These are phyloP conservation scores for Tragelaphus scriptus DNA, from an alignment of 2,113 vertebrate species.

Conservation along the genomic window DNA sequence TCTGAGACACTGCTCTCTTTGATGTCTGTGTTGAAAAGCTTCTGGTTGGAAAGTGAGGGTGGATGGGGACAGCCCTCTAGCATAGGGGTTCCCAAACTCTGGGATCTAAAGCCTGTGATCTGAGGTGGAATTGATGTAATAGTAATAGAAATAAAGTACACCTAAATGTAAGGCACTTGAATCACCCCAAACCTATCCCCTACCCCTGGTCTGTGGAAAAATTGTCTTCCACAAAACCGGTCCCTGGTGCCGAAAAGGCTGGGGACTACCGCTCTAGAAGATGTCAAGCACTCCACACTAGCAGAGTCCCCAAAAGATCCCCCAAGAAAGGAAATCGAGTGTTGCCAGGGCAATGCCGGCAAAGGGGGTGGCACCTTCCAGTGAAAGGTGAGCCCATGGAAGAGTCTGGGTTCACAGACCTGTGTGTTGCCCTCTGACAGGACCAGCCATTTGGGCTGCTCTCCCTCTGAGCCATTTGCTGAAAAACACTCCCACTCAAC, in stretches of 20 bases:
- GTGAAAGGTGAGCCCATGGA: conserved; percentile 59
- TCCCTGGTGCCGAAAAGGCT: background rate
- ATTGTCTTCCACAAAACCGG: background rate
- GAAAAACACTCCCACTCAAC: conserved; percentile 43
- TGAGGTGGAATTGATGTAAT: background rate
- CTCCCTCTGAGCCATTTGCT: background rate
- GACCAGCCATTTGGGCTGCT: conserved; percentile 62
- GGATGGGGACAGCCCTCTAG: conserved; percentile 15
- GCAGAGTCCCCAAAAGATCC: conserved; percentile 64
- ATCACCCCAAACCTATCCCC: background rate
- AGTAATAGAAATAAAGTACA: background rate
- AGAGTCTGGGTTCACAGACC: conserved; percentile 55
- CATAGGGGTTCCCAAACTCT: background rate
- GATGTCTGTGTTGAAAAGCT: conserved; percentile 72
- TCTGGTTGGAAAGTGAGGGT: conserved; percentile 73
- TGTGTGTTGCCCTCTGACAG: conserved; percentile 34
- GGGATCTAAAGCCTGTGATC: background rate
- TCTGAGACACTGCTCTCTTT: conserved; percentile 73
- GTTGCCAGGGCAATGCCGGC: conserved; percentile 71
- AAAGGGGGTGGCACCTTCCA: conserved; percentile 75
- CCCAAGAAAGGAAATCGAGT: conserved; percentile 75
- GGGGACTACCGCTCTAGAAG: background rate
- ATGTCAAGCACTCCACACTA: conserved; percentile 21
- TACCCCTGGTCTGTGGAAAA: background rate
- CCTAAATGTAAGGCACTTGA: background rate